Base-by-base conservation (phyloP, 1,140 invertebrate genomes). In the Phenacoccus solenopsis region DNA sequence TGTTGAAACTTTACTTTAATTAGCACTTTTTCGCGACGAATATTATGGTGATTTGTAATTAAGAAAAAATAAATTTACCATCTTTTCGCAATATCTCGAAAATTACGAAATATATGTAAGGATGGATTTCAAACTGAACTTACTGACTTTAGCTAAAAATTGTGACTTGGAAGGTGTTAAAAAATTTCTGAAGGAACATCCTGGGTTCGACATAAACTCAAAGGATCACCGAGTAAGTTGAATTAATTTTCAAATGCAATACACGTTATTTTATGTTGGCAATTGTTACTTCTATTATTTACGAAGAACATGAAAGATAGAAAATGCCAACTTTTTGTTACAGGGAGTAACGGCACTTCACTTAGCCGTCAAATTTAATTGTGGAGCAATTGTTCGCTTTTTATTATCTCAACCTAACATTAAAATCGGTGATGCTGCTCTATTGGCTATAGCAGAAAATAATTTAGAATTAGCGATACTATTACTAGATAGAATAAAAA, bases 321-420 rank as follows among this genome's bases (percentile, higher is more conserved):
- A n/a, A n/a, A n/a, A n/a, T n/a, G n/a, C n/a, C n/a, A n/a, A n/a
- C n/a, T n/a, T n/a, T n/a, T 32, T 56, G 68, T 74, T 73, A 16
- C 73, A 82, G 80, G 83, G 83, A 25, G 75, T 81, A 1, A 82
- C 83, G 9, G 82, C 82, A 5, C 78, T 85, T 7, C 80, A 84
- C 71, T 76, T 84, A 68, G 83, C 84, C 0, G 79, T 85, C 3
- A 75, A 78, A 72, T 81, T 80, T 67, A 75, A 78, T 57, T 80
- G 81, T 32, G 75, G 79, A 68, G 71, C 74, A 1, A 84, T 85
- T 81, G 80, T 85, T 2, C 79, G 83, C 69, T 82, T 80, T 73
- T 73, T 86, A 13, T 74, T 85, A 27, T 76, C 75, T 0, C 78
- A 78, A 68, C 76, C 78, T 1, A 77, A 80, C 49, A 80, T 85